Evolutionary conservation across 2,888 invertebrate genomes (phyloP), one percentile per base, ranked within the genome.

Genomic region (Pristionchus maxplancki): DNA sequence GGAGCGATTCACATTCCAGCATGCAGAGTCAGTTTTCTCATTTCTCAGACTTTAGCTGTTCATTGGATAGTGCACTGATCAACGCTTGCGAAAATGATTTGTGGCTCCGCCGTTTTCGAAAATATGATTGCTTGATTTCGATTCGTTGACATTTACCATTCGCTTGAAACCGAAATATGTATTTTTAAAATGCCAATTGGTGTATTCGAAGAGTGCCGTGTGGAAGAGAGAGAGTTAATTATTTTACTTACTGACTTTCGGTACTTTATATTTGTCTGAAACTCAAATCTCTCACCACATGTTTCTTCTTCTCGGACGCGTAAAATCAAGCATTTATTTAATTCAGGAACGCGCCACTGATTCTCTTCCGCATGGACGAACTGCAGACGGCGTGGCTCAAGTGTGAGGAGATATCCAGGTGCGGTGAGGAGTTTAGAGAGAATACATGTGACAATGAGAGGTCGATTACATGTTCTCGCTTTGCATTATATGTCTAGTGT

Each of bases 361-460:
- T 93, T 5, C 90, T 93, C 9, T 90, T 90, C 81, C 92, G 94
- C 5, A 89, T 94, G 67, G 93, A 93, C 81, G 89, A 92, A 74
- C 87, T 93, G 37, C 92, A 92, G 87, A 89, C 90, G 37, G 89
- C 90, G 15, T 91, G 91, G 91, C 90, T 91, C 20, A 88, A 89
- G 31, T 44, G 40, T 17, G 88, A 81, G 81, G 88, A 87, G 50
- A 71, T 71, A n/a, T 37, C 48, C 24, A 87, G 86, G 86, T 87
- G 34, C 28, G 78, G n/a, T n/a, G n/a, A n/a, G 78, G 34, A 78
- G 78, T 17, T 15, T n/a, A 9, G 78, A 48, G 24, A 44, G 3
- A 48, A n/a, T n/a, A n/a, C n/a, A n/a, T n/a, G n/a, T n/a, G n/a
- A n/a, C n/a, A n/a, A n/a, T n/a, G n/a, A n/a, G n/a, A n/a, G n/a